These are phyloP conservation scores for Dasyornis broadbenti DNA, from an alignment of 2,113 vertebrate genomes.

Conservation along the genomic window DNA sequence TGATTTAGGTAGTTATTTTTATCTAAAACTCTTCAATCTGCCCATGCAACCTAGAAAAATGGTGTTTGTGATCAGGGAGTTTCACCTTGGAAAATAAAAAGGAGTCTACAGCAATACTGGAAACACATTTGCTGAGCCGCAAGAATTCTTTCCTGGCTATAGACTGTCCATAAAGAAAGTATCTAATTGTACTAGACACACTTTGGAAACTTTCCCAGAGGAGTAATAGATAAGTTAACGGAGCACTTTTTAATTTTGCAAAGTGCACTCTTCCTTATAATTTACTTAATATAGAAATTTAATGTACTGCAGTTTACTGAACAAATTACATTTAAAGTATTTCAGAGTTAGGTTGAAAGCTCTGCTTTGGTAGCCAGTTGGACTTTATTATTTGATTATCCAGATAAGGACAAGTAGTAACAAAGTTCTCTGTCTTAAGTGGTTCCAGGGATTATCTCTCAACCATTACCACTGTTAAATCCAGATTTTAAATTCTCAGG, in stretches of 20 bases:
- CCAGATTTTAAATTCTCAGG: constrained; percentile 62
- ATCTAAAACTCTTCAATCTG: constrained; percentile 24
- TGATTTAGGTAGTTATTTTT: constrained; percentile 35
- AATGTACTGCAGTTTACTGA: constrained; percentile 79
- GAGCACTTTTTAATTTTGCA: constrained; percentile 80
- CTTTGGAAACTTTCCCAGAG: constrained; percentile 74
- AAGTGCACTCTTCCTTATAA: constrained; percentile 80
- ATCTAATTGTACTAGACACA: constrained; percentile 68
- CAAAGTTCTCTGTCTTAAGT: constrained; percentile 68
- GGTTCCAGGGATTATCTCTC: constrained; percentile 71
- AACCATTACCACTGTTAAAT: constrained; percentile 67
- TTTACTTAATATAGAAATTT: constrained; percentile 81
- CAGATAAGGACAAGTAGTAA: constrained; percentile 70
- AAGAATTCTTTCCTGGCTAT: constrained; percentile 36
- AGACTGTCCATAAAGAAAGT: constrained; percentile 62
- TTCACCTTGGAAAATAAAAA: constrained; percentile 52
- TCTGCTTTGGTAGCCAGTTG: constrained; percentile 68
- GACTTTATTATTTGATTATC: constrained; percentile 78
- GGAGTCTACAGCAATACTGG: neutral
- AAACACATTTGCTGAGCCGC: constrained; percentile 53
- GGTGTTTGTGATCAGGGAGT: neutral
- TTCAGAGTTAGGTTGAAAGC: constrained; percentile 73
- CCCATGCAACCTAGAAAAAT: neutral
- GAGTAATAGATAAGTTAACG: constrained; percentile 77
- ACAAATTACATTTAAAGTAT: constrained; percentile 78